Base-by-base conservation (phyloP, 2,888 invertebrate species). In the Hirudinaria manillensis region DNA sequence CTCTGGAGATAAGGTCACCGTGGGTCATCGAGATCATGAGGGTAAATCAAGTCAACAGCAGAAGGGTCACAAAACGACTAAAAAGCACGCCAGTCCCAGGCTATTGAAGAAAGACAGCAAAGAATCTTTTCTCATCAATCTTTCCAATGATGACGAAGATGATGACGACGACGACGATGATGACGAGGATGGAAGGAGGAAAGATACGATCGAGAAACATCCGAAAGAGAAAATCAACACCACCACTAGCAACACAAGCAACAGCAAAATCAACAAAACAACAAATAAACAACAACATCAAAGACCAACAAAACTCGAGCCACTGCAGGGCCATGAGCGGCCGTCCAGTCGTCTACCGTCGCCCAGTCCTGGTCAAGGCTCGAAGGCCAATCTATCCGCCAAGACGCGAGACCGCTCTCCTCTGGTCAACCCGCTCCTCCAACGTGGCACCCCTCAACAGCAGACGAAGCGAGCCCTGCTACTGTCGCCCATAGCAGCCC, bases 221-320 rank as follows among this genome's bases (percentile, higher is more conserved):
- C 21, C 38, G 24, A n/a, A 56, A 36, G n/a, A 61, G 32, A 65
- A 19, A n/a, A 34, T 19, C 71, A 55, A 24, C 72, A 55, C 1
- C 72, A 27, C 4, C 53, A 53, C 4, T 19, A 55, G 51, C 53
- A 51, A 53, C 29, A 61, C 27, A 27, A 45, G 19, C n/a, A 32
- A 36, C 36, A 70, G 3, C 72, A 61, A 29, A 6, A 27, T 29
- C 27, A 32, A 51, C 55, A 73, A 34, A 61, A 4, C 21, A 2
- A 73, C 21, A 2, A 73, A 65, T 27, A 61, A 24, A n/a, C 73
- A 73, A 73, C n/a, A 65, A 34, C 61, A 56, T 27, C 73, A 34
- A 19, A 56, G 36, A 65, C 29, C 34, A 36, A 10, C 13, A 19
- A 19, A 27, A 65, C 73, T 55, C 27, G 38, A 72, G 21, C 53